Evolutionary conservation across 2,797 vertebrate genomes (phyloP).

Genomic region (Coluber constrictor): DNA sequence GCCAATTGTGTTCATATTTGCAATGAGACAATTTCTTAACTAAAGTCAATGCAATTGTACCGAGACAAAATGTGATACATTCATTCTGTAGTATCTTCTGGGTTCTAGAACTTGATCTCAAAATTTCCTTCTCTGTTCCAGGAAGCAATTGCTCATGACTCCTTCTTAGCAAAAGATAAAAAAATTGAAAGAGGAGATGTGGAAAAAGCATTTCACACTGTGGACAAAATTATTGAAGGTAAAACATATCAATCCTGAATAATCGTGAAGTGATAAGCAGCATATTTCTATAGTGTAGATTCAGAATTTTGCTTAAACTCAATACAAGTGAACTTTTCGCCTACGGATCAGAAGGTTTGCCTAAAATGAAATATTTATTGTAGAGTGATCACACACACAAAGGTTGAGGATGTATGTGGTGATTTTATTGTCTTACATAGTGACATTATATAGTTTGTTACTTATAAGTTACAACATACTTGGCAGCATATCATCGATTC

Average conservation of each 20-base stretch:
- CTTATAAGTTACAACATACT: too few relatives aligned
- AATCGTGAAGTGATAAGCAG: not conserved
- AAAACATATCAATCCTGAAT: not conserved
- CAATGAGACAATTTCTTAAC: not conserved
- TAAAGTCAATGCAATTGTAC: not conserved
- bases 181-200: slow-evolving; percentile 64
- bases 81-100: not conserved
- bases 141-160: slow-evolving; percentile 62
- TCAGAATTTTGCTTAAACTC: not conserved
- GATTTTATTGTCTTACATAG: too few relatives aligned
- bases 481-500: too few relatives aligned
- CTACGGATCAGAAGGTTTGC: not conserved
- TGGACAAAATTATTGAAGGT: slow-evolving; percentile 66
- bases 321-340: not conserved
- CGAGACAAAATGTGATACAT: not conserved
- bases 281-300: not conserved
- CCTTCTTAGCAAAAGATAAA: slow-evolving; percentile 57
- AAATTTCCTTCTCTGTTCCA: slow-evolving; percentile 33
- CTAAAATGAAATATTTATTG: not conserved
- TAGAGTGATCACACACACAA: too few relatives aligned
- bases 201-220: slow-evolving; percentile 57
- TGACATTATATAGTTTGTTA: too few relatives aligned
- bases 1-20: not conserved
- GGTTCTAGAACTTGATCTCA: not conserved
- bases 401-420: too few relatives aligned